Evolutionary conservation across 2,888 invertebrate species (phyloP), one percentile per base, ranked within the genome.

Genomic region (Pocota personata): DNA sequence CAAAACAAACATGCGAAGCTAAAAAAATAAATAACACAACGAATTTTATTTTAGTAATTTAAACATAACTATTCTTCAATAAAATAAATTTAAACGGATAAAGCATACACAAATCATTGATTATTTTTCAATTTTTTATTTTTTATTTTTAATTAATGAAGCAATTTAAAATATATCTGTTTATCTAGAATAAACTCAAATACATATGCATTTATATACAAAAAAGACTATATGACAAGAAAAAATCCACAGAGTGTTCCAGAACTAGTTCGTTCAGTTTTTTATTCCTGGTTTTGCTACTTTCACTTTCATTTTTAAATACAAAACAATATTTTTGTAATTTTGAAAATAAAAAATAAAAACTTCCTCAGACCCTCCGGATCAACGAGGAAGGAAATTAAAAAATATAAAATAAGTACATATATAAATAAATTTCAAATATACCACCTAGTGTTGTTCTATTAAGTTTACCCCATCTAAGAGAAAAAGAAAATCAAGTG

Each of bases 391-490:
- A 37, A n/a, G 5, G 2, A 37, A 48, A 35, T 8, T 40, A 19
- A 30, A 60, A n/a, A 62, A 40, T 27, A 19, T 62, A 24, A 46
- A 58, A 24, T 12, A 27, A 57, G 8, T 72, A 32, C 64, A 62
- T 48, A 43, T 40, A 24, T n/a, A 69, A 66, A 32, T 6, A 48
- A 64, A 52, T 16, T 60, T 52, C 55, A 76, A 62, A 76, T 40
- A 66, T 77, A 71, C 82, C 82, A 82, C 82, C 82, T 82, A 82
- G 77, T 82, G 82, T 66, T 82, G 82, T 82, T 82, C 82, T 71
- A 77, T 77, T 82, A 64, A 71, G 77, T 82, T 82, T 66, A 71
- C 16, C 37, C 76, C 62, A 62, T 62, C 55, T 69, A 30, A 52
- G 6, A 46, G 21, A 32, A 37, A 32, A 43, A 24, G 24, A 52